These are phyloP conservation scores for Rhinichthys klamathensis DNA, from an alignment of 2,113 vertebrate genomes.

Conservation along the genomic window DNA sequence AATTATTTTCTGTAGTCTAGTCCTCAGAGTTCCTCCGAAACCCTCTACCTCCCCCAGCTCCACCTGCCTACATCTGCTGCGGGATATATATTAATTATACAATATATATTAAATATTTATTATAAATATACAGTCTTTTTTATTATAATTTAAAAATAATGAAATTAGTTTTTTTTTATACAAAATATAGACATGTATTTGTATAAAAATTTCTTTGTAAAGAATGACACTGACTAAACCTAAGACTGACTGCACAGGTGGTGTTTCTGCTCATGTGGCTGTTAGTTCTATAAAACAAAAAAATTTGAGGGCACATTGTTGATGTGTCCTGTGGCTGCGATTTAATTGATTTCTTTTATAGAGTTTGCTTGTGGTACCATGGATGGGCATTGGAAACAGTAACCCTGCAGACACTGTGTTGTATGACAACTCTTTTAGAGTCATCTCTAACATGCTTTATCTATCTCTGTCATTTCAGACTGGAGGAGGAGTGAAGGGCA, in stretches of 20 bases:
- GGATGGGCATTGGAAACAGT: constrained; percentile 5
- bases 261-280: not conserved
- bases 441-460: not conserved
- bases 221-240: not conserved
- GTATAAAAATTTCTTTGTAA: not conserved
- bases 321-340: not conserved
- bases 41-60: too few species aligned
- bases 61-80: too few species aligned
- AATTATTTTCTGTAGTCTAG: too few species aligned
- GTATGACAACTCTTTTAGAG: not conserved
- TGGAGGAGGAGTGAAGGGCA: constrained; percentile 83
- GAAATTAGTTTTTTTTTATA: too few species aligned
- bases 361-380: constrained; percentile 44
- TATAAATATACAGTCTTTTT: too few species aligned
- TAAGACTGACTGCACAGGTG: not conserved
- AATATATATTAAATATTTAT: too few species aligned
- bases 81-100: too few species aligned
- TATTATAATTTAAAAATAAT: too few species aligned
- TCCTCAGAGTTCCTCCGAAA: too few species aligned
- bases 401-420: not conserved
- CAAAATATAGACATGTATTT: not conserved
- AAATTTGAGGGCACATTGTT: not conserved
- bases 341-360: constrained; percentile 42
- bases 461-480: constrained; percentile 53
- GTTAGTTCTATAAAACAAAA: too few species aligned